phyloP scores from a whole-genome alignment of 2,888 invertebrate species.

The Lochmaea crataegi region DNA sequence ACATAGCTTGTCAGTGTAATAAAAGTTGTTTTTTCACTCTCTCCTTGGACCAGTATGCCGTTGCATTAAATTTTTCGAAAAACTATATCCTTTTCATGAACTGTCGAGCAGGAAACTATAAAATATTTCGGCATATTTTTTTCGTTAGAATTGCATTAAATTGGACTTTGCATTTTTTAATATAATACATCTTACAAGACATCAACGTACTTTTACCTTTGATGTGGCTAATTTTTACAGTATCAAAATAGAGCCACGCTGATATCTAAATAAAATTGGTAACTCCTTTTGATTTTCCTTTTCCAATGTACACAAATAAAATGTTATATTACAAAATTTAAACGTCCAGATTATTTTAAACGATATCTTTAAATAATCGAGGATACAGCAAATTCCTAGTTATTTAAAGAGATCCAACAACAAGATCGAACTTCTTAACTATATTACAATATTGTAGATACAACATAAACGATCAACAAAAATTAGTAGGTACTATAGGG shows the following conservation, averaged over 20 bases:
- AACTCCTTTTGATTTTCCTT: conserved; percentile 48
- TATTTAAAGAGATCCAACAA: conserved; percentile 44
- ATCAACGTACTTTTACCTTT: conserved; percentile 45
- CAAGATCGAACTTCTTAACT: conserved; percentile 43
- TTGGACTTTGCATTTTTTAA: conserved; percentile 10
- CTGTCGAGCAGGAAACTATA: conserved; percentile 25
- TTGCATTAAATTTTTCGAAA: background rate
- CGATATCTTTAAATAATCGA: conserved; percentile 46
- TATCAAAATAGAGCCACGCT: conserved; percentile 48
- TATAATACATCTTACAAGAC: conserved; percentile 41
- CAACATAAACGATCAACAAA: conserved; percentile 44
- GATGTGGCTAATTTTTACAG: conserved; percentile 47
- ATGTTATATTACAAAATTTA: conserved; percentile 45
- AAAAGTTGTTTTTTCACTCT: background rate
- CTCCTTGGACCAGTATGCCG: background rate
- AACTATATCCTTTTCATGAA: conserved; percentile 8
- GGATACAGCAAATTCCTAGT: conserved; percentile 25
- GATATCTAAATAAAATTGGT: conserved; percentile 43
- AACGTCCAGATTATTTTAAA: conserved; percentile 45
- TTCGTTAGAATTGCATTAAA: conserved; percentile 15
- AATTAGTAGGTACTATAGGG: conserved; percentile 43
- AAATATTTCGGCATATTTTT: conserved; percentile 3
- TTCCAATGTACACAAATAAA: conserved; percentile 47
- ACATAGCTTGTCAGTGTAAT: background rate
- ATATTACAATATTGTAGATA: conserved; percentile 44